Evolutionary conservation across 2,888 invertebrate species (phyloP), one percentile per base, ranked within the genome.

Genomic region (Drosophila flavopinicola): DNA sequence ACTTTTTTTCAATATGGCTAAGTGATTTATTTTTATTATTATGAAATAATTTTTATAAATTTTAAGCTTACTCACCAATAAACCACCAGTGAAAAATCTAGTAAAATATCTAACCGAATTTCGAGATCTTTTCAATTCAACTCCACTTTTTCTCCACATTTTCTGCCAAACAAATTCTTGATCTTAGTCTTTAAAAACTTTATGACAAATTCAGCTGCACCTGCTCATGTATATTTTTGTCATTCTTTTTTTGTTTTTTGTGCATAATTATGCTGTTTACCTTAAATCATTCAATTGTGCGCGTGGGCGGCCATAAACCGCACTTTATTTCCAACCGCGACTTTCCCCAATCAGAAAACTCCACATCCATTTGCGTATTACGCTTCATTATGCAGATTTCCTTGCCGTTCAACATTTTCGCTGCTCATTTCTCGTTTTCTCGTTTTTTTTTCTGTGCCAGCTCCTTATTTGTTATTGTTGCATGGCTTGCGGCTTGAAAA

Each of bases 321-420:
- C 77, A 68, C 61, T 58, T 78, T 59, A 63, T 29, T n/a, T n/a
- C 32, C 41, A 4, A 17, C n/a, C 9, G 17, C 1, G 29, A 9
- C 9, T 30, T 3, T 44, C 48, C 53, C 63, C 76, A 78, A 83
- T 83, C 86, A 84, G 82, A 66, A 66, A 65, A 56, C 66, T 80
- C 64, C 80, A 80, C 74, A 84, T 66, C 85, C 86, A 68, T 84
- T 68, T 63, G 85, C 66, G 80, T 85, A 82, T 85, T 87, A 87
- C 88, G 87, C 87, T 87, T 82, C 82, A 87, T 85, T 83, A 85
- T 85, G 87, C 86, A 87, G 87, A 87, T 85, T 85, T 83, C 76
- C 76, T 76, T 87, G 77, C 69, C 63, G 45, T 42, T 44, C 49
- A 48, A 39, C 61, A 56, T 60, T 78, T 61, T 63, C 66, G 32